Conservation (phyloP, 2,888 invertebrate species). For the Abrostola triplasia region DNA sequence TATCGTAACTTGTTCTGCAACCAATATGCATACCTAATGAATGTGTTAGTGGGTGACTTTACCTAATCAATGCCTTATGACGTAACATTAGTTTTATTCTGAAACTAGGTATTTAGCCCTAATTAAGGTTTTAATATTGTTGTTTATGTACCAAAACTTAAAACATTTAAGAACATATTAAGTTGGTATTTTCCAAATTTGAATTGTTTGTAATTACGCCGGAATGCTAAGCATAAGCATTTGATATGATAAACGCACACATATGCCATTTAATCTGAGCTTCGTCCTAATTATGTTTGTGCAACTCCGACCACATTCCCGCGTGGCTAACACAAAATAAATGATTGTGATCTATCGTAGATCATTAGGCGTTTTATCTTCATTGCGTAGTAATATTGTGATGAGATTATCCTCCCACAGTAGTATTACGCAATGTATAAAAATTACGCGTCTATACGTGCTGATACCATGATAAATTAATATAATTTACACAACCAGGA, state of each 20-base stretch:
- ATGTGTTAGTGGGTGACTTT: constrained; percentile 30
- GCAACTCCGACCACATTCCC: neutral
- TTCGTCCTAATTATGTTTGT: neutral
- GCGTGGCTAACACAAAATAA: neutral
- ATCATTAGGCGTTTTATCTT: neutral
- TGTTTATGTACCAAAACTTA: too few relatives aligned
- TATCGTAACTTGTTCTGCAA: constrained; percentile 18
- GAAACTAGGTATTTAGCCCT: neutral
- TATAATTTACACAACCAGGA: neutral
- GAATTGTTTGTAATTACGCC: neutral
- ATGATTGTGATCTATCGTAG: neutral
- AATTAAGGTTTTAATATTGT: too few relatives aligned
- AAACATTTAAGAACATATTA: too few relatives aligned
- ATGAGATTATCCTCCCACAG: too few relatives aligned
- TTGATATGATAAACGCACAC: neutral
- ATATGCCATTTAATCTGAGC: neutral
- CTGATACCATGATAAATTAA: neutral
- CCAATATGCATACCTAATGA: constrained; percentile 32
- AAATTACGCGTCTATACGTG: too few relatives aligned
- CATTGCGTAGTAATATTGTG: too few relatives aligned
- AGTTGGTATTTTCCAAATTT: too few relatives aligned
- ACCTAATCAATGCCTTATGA: constrained; percentile 32
- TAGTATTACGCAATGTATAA: too few relatives aligned
- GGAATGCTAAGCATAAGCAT: neutral
- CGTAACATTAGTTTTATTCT: constrained; percentile 1